Base-by-base conservation (phyloP, 2,113 vertebrate genomes). In the Bubo scandiacus region DNA sequence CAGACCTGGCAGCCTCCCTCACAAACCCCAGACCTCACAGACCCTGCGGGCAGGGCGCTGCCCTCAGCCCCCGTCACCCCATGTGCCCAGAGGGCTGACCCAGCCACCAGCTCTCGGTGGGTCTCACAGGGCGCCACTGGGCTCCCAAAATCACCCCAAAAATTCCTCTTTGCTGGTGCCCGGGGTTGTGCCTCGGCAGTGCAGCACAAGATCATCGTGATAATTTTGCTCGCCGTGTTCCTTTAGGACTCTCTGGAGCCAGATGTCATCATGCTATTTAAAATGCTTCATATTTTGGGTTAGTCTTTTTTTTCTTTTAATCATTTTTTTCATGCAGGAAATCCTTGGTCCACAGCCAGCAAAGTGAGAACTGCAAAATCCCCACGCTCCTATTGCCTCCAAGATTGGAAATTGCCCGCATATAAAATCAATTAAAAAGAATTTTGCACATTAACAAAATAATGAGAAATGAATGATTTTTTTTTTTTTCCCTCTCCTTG, bases 81-180 rank as follows among this genome's bases (percentile, higher is more conserved):
- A 0, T 2, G 3, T 15, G 20, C 30, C 15, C 1, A 36, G 52
- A 36, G 36, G 21, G 3, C 77, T 43, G 10, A 12, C 20, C 5
- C 5, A 5, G 40, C 30, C n/a, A 8, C 51, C 13, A 12, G 25
- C 42, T 8, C 29, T 29, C 2, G 4, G n/a, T 21, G 36, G 4
- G 2, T 32, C 9, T 11, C 19, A 15, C 36, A 23, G 51, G 36
- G 22, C 6, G 3, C 25, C 0, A 1, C 8, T 3, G 3, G 12
- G 5, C 10, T 42, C 20, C 2, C 21, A 8, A 27, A 57, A 19
- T 43, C 8, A 8, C 40, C 23, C 12, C 12, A 0, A 5, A 36
- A 42, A 19, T 16, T 1, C 1, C 20, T 18, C 3, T 26, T 43
- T 0, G 1, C 19, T 2, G 42, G 23, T 1, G 0, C 9, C 4